Evolutionary conservation across 1,140 invertebrate species (phyloP).

Genomic region (Oryzaephilus surinamensis): DNA sequence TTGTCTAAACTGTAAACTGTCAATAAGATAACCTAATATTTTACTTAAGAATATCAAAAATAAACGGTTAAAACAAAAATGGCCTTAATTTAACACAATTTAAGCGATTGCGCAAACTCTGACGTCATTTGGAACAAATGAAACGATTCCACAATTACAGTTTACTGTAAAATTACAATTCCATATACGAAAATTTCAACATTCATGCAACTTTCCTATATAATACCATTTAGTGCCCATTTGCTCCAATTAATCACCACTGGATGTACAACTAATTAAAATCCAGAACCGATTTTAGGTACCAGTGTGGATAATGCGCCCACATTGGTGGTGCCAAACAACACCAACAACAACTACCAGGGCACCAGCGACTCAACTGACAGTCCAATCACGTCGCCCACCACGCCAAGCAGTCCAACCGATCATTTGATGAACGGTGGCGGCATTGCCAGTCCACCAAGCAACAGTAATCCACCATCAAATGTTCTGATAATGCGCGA

Average conservation of each 20-base stretch:
- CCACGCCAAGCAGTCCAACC: constrained; percentile 33
- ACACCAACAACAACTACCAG: constrained; percentile 29
- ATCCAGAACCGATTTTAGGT: constrained; percentile 30
- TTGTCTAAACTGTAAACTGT: too few species aligned
- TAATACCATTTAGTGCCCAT: background rate
- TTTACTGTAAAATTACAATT: too few species aligned
- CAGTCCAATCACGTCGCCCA: constrained; percentile 37
- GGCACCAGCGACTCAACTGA: constrained; percentile 34
- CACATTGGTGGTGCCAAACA: constrained; percentile 18
- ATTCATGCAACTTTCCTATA: background rate
- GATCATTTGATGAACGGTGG: constrained; percentile 36
- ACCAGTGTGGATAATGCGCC: constrained; percentile 27
- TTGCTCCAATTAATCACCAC: too few species aligned
- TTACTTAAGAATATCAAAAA: too few species aligned
- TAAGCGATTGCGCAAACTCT: too few species aligned
- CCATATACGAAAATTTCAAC: too few species aligned
- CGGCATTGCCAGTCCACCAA: constrained; percentile 25
- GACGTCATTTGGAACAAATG: too few species aligned
- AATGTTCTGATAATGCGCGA: constrained; percentile 34
- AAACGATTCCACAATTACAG: too few species aligned
- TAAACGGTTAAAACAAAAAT: too few species aligned
- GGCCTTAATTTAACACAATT: too few species aligned
- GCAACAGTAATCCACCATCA: constrained; percentile 12
- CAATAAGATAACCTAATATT: too few species aligned
- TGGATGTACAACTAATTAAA: constrained; percentile 14